phyloP scores from a whole-genome alignment of 2,797 vertebrate species.

The Gouania willdenowi region DNA sequence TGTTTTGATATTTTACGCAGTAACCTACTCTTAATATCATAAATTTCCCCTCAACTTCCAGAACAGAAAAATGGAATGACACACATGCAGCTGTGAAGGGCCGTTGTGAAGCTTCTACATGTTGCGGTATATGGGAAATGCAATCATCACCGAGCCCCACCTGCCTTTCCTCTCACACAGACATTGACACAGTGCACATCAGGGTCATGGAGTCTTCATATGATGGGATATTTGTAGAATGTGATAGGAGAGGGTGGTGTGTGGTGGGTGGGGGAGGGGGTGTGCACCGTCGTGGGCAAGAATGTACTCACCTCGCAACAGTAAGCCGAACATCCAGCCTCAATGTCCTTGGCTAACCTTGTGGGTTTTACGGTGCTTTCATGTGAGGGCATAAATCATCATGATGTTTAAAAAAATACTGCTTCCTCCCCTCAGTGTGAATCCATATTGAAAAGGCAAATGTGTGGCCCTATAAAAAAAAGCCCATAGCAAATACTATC shows the following conservation, averaged over 20 bases:
- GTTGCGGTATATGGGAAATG: conserved; percentile 17
- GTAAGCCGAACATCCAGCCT: conserved; percentile 48
- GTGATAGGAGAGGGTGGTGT: conserved; percentile 38
- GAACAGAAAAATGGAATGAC: conserved; percentile 18
- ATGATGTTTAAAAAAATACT: conserved; percentile 40
- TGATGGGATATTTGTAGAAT: conserved; percentile 63
- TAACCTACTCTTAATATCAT: too few relatives aligned
- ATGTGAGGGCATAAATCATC: conserved; percentile 74
- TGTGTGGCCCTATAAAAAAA: conserved; percentile 49
- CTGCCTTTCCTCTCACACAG: conserved; percentile 30
- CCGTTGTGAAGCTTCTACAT: conserved; percentile 22
- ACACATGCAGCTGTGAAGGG: conserved; percentile 6
- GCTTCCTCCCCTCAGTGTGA: conserved; percentile 66
- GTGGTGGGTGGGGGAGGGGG: conserved; percentile 6
- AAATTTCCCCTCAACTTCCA: conserved; percentile 63
- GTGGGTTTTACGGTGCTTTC: conserved; percentile 69
- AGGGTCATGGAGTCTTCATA: conserved; percentile 57
- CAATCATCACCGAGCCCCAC: conserved; percentile 20
- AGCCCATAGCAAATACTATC: conserved; percentile 48
- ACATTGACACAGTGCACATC: conserved; percentile 31
- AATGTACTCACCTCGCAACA: conserved; percentile 51
- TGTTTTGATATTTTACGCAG: conserved; percentile 59
- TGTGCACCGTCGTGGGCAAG: conserved; percentile 36
- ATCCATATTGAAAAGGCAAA: conserved; percentile 63
- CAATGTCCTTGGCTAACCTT: conserved; percentile 77